These are phyloP conservation scores for Ciconia nigra DNA, from an alignment of 2,797 vertebrate genomes.

Conservation along the genomic window DNA sequence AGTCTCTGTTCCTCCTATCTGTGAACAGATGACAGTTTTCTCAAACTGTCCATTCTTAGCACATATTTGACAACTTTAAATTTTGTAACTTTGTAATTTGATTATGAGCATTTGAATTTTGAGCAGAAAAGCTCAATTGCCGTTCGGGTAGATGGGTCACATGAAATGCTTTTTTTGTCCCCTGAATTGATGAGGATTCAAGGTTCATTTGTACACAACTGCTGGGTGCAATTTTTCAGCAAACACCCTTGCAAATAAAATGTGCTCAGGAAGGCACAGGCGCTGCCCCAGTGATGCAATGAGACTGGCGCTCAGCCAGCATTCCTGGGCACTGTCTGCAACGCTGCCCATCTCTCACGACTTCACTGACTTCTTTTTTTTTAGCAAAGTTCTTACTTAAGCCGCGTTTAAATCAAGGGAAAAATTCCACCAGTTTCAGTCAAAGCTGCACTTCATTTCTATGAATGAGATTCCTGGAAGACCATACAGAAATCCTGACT, in stretches of 20 bases:
- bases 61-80: slow-evolving; percentile 49
- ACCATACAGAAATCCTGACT: background rate
- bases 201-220: background rate
- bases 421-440: background rate
- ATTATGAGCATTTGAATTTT: slow-evolving; percentile 7
- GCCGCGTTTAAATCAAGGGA: background rate
- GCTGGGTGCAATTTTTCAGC: background rate
- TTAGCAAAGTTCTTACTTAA: background rate
- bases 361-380: background rate
- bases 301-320: accelerated
- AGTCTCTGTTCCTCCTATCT: background rate
- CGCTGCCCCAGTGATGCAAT: accelerated
- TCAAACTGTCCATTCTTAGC: slow-evolving; percentile 49
- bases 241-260: background rate
- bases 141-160: background rate
- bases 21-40: slow-evolving; percentile 52
- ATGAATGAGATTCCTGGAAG: background rate
- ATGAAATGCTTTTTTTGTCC: background rate
- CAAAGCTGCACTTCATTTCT: background rate
- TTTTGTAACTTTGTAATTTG: slow-evolving; percentile 8
- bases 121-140: background rate
- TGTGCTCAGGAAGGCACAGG: background rate
- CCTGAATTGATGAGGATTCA: background rate
- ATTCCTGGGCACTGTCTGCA: background rate
- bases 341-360: background rate